phyloP scores from a whole-genome alignment of 2,113 vertebrate species.

The Mormyrus iriodes region DNA sequence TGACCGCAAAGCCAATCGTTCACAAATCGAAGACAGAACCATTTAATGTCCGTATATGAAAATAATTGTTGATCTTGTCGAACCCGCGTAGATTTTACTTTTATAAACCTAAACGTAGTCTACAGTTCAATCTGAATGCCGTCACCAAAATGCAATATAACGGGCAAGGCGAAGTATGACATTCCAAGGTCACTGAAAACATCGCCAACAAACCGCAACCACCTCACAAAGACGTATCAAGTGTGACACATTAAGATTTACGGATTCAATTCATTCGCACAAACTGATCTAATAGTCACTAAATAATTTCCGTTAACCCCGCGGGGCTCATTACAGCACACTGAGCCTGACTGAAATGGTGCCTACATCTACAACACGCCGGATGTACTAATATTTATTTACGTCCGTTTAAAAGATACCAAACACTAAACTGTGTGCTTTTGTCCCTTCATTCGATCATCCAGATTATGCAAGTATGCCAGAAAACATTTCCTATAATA shows the following conservation, averaged over 20 bases:
- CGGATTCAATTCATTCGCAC: neutral
- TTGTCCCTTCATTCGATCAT: neutral
- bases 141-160: constrained; percentile 7
- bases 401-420: neutral
- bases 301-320: neutral
- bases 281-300: neutral
- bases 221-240: neutral
- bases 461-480: neutral
- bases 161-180: neutral
- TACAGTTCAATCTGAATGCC: neutral
- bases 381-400: neutral
- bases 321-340: neutral
- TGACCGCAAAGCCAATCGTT: neutral
- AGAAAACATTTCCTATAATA: neutral
- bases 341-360: neutral
- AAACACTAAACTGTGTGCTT: neutral
- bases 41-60: neutral
- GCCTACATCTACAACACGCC: neutral
- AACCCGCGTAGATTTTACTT: neutral
- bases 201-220: neutral
- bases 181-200: constrained; percentile 8
- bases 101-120: neutral
- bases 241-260: too few species aligned
- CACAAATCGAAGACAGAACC: neutral
- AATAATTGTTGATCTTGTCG: neutral